Conservation (phyloP, 2,888 invertebrate species). For the Disparrhopalites patrizii region DNA sequence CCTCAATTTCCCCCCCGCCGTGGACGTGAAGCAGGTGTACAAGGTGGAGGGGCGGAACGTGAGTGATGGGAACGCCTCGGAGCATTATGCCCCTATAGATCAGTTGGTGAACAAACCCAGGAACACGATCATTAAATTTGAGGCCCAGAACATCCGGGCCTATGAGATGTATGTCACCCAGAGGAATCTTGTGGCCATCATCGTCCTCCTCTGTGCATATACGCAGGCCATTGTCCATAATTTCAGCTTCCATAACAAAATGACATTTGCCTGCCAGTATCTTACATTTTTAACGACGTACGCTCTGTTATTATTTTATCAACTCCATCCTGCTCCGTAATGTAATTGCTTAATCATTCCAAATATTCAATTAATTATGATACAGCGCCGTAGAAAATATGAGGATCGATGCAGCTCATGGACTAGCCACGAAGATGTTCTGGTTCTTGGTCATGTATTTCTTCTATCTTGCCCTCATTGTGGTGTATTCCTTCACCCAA, state of each 20-base stretch:
- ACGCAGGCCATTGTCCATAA: slow-evolving; percentile 1
- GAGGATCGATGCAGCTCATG: slow-evolving; percentile 36
- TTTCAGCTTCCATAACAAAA: background rate
- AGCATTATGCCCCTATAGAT: too few relatives aligned
- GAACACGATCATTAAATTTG: too few relatives aligned
- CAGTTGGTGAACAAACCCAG: background rate
- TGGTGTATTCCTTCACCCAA: background rate
- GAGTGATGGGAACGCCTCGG: too few relatives aligned
- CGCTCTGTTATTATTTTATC: too few relatives aligned
- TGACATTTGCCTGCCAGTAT: background rate
- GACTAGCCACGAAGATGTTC: slow-evolving; percentile 22
- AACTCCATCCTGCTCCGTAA: too few relatives aligned
- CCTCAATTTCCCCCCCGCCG: background rate
- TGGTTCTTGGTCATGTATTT: slow-evolving; percentile 28
- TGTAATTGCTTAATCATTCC: background rate
- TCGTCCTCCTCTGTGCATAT: slow-evolving; percentile 26
- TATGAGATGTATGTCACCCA: slow-evolving; percentile 35
- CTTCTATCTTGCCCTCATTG: slow-evolving; percentile 19
- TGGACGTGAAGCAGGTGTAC: too few relatives aligned
- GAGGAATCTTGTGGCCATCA: slow-evolving; percentile 27
- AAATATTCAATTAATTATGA: too few relatives aligned
- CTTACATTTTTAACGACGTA: background rate
- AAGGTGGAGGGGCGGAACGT: too few relatives aligned
- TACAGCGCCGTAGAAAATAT: slow-evolving; percentile 39
- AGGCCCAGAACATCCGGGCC: background rate